A percentile compares a stretch with the other conserved stretches of the same genome.
Conservation (phyloP, 1,140 invertebrate species). For the Carcinoscorpius rotundicauda region DNA sequence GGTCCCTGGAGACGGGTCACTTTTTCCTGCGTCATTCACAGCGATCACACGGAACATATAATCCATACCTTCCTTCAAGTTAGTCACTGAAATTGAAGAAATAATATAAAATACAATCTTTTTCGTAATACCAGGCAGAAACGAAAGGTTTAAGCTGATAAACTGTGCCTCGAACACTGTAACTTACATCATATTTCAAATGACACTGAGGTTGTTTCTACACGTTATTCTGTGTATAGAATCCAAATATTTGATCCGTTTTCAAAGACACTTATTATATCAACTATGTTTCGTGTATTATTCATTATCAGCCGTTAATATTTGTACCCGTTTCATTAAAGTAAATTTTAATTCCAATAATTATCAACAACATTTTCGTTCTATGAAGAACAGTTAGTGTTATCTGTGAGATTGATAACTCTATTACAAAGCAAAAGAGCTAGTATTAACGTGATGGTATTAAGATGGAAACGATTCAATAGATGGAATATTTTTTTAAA, state of each 20-base stretch:
- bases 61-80: conserved; percentile 57
- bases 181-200: too few species aligned
- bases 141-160: too few species aligned
- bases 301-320: neutral
- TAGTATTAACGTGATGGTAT: neutral
- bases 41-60: conserved; percentile 77
- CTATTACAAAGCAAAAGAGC: neutral
- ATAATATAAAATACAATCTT: conserved; percentile 3
- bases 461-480: neutral
- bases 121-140: neutral
- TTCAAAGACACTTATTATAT: too few species aligned
- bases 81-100: conserved; percentile 41
- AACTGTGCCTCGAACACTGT: too few species aligned
- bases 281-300: too few species aligned
- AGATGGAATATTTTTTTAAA: neutral
- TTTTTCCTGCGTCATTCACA: conserved; percentile 62
- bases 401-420: neutral
- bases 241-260: too few species aligned
- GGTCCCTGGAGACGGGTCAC: conserved; percentile 47
- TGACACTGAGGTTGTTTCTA: too few species aligned
- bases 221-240: too few species aligned
- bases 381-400: neutral
- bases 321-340: neutral
- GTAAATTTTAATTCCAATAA: neutral
- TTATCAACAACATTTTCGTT: too few species aligned